These are phyloP conservation scores for Uloborus diversus DNA, from an alignment of 1,140 invertebrate species.

Conservation along the genomic window DNA sequence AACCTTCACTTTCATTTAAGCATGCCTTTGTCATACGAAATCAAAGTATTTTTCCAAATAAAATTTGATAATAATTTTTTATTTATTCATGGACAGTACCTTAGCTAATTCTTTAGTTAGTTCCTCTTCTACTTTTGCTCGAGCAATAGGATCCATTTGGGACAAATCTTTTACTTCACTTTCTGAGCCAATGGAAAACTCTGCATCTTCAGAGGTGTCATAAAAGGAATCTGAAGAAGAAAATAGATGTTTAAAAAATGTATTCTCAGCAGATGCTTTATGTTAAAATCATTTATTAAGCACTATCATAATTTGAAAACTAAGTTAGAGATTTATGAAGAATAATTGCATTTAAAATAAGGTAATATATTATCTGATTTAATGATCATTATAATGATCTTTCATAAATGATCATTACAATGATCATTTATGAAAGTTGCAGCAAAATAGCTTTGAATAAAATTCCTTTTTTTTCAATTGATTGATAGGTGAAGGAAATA, in stretches of 20 bases:
- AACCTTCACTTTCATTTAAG: too few relatives aligned
- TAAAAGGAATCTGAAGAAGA: conserved; percentile 45
- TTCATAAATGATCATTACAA: too few relatives aligned
- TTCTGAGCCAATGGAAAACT: conserved; percentile 31
- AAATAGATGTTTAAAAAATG: not conserved
- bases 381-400: not conserved
- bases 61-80: too few relatives aligned
- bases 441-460: too few relatives aligned
- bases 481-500: too few relatives aligned
- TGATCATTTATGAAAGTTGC: too few relatives aligned
- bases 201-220: conserved; percentile 41
- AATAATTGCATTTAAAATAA: not conserved
- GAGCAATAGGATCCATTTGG: conserved; percentile 22
- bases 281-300: not conserved
- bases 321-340: not conserved
- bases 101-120: conserved; percentile 36
- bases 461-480: too few relatives aligned
- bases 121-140: conserved; percentile 43
- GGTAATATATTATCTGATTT: not conserved
- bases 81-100: conserved; percentile 18
- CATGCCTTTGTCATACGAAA: too few relatives aligned
- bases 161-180: conserved; percentile 49
- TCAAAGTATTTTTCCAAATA: too few relatives aligned
- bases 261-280: not conserved
- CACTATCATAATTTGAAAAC: not conserved